Evolutionary conservation across 2,113 vertebrate genomes (phyloP).

Genomic region (Acanthochromis polyacanthus): DNA sequence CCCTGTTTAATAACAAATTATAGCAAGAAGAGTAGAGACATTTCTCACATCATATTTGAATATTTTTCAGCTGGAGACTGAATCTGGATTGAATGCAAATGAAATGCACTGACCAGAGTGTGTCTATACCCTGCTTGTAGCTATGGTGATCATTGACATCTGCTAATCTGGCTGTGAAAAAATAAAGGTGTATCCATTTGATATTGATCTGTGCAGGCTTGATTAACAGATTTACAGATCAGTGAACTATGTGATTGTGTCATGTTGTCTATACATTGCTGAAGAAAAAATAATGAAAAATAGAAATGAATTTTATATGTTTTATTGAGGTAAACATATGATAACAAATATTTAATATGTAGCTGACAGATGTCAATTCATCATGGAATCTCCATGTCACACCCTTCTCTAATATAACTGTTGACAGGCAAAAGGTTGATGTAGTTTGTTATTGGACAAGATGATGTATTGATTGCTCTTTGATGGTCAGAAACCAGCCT

Average conservation of each 20-base stretch:
- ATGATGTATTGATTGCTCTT: slow-evolving; percentile 66
- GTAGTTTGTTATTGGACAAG: slow-evolving; percentile 54
- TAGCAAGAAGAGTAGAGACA: no score
- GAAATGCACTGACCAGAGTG: not conserved
- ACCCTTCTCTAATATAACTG: slow-evolving; percentile 41
- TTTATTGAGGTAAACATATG: not conserved
- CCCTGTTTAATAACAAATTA: no score
- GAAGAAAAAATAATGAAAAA: not conserved
- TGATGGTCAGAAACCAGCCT: slow-evolving; percentile 13
- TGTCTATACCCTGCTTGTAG: slow-evolving; percentile 26
- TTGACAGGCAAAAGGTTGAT: slow-evolving; percentile 40
- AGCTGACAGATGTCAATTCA: slow-evolving; percentile 18
- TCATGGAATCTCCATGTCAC: slow-evolving; percentile 27
- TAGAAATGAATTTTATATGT: not conserved
- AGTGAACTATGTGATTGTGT: slow-evolving; percentile 41
- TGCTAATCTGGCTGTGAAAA: slow-evolving; percentile 47
- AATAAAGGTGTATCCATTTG: slow-evolving; percentile 51
- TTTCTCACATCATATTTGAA: no score
- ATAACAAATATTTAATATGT: not conserved
- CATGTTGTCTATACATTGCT: not conserved
- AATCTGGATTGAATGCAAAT: slow-evolving; percentile 22
- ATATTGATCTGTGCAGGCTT: slow-evolving; percentile 49
- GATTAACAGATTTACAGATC: slow-evolving; percentile 53
- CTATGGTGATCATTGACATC: slow-evolving; percentile 45
- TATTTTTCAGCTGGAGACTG: not conserved